Evolutionary conservation across 2,888 invertebrate species (phyloP).

Genomic region (Andrena bucephala): DNA sequence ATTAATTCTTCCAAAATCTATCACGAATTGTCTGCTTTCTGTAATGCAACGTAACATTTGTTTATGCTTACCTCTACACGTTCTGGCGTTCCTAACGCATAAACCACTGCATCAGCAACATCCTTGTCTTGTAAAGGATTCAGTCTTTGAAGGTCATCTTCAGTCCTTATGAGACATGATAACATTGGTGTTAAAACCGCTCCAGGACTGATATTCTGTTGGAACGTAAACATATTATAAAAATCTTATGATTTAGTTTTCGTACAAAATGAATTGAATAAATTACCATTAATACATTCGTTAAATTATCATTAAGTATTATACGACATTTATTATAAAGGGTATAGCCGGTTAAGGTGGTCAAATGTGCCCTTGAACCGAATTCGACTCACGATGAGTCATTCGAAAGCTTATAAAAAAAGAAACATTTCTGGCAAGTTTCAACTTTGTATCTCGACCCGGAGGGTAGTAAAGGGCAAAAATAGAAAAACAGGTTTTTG

Average conservation of each 20-base stretch:
- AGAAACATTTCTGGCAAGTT: too few species aligned
- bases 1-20: background rate
- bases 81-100: slow-evolving; percentile 31
- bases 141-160: background rate
- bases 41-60: background rate
- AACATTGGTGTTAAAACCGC: slow-evolving; percentile 78
- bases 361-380: too few species aligned
- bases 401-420: too few species aligned
- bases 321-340: too few species aligned
- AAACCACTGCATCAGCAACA: slow-evolving; percentile 37
- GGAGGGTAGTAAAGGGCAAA: too few species aligned
- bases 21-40: background rate
- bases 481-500: too few species aligned
- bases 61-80: slow-evolving; percentile 26
- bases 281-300: too few species aligned
- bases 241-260: background rate
- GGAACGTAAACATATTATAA: slow-evolving; percentile 1
- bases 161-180: rapidly evolving
- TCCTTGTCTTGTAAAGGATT: slow-evolving; percentile 68
- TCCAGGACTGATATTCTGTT: slow-evolving; percentile 82
- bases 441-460: too few species aligned
- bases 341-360: too few species aligned
- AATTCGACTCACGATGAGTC: too few species aligned
- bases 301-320: too few species aligned
- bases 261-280: too few species aligned